These are phyloP conservation scores for Nasonia longicornis DNA, from an alignment of 1,140 invertebrate genomes.

Conservation along the genomic window DNA sequence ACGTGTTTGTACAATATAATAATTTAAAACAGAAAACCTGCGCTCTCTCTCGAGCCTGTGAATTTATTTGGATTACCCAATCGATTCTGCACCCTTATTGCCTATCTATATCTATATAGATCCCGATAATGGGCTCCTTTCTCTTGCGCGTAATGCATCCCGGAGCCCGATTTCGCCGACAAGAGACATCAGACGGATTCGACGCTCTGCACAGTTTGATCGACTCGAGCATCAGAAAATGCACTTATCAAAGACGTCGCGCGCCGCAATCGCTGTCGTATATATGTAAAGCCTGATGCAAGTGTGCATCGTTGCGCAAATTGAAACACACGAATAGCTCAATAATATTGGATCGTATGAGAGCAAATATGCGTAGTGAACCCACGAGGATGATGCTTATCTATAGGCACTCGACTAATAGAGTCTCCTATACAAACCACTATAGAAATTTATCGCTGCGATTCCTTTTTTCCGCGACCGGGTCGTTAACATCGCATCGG, in stretches of 20 bases:
- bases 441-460: neutral
- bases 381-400: too few relatives aligned
- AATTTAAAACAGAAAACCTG: constrained; percentile 38
- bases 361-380: too few relatives aligned
- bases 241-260: neutral
- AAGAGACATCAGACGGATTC: neutral
- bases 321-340: constrained; percentile 7
- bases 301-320: constrained; percentile 7
- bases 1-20: constrained; percentile 46
- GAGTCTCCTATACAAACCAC: too few relatives aligned
- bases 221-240: neutral
- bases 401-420: too few relatives aligned
- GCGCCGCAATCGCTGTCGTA: neutral
- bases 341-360: neutral
- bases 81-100: neutral
- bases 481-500: neutral
- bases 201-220: too few relatives aligned
- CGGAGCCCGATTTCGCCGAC: neutral
- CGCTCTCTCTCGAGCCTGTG: neutral
- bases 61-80: constrained; percentile 20
- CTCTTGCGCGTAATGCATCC: neutral
- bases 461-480: neutral
- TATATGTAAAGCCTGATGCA: too few relatives aligned
- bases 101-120: neutral
- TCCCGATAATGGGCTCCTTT: neutral